A percentile compares a stretch with the other conserved stretches of the same genome.
These are phyloP conservation scores for Linnaemya tessellans DNA, from an alignment of 2,888 invertebrate species.

Conservation along the genomic window DNA sequence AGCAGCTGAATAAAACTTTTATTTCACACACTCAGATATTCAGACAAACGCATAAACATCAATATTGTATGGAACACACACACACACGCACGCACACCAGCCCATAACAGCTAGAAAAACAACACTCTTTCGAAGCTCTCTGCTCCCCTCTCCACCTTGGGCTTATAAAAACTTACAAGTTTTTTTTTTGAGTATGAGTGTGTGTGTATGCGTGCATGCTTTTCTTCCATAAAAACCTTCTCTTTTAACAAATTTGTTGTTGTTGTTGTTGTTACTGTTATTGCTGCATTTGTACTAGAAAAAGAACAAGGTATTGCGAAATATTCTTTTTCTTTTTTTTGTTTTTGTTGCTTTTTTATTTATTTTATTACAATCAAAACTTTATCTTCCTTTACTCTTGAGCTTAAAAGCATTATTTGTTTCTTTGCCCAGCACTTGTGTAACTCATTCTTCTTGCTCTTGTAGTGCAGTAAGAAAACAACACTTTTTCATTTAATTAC, in stretches of 20 bases:
- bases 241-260: slow-evolving; percentile 13
- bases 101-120: slow-evolving; percentile 23
- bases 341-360: background rate
- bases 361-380: background rate
- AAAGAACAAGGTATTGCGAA: background rate
- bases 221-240: background rate
- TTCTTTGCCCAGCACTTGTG: slow-evolving; percentile 1
- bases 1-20: slow-evolving; percentile 51
- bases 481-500: slow-evolving; percentile 11
- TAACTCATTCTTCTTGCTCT: background rate
- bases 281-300: slow-evolving; percentile 28
- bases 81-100: background rate
- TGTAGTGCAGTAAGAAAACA: background rate
- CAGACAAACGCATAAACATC: slow-evolving; percentile 4
- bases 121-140: slow-evolving; percentile 26
- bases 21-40: slow-evolving; percentile 43
- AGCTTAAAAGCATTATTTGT: background rate
- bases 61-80: background rate
- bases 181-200: background rate
- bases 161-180: background rate
- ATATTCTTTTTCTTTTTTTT: background rate
- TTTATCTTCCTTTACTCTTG: background rate
- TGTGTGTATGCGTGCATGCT: slow-evolving; percentile 6
- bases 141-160: background rate
- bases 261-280: slow-evolving; percentile 17